Evolutionary conservation across 92 coral and sea anemone genomes (phyloP), one percentile per base, ranked within the genome.

Genomic region (Plumapathes pennacea): DNA sequence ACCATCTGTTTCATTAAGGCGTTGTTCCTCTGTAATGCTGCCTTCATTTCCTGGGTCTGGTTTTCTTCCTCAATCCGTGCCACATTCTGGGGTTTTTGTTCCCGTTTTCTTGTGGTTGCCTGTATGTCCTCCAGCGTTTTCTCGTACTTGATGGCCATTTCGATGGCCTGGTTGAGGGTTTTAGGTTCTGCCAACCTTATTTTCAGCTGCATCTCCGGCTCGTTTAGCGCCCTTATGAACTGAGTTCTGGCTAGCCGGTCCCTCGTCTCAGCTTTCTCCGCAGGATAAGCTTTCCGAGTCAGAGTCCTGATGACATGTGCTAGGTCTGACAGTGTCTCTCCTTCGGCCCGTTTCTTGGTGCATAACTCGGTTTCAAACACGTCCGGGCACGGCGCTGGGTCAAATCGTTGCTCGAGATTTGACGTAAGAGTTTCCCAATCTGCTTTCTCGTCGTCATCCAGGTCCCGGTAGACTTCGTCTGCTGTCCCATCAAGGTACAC

Each of bases 111-210:
- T n/a, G n/a, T n/a, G n/a, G n/a, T 4, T 23, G 27, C 36, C 4
- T 50, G 32, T 4, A 50, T 38, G 32, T 50, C 57, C 15, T 50
- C 4, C 31, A 50, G 9, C 4, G 57, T 50, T 4, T 34, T 20
- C 15, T 50, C 57, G 38, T 50, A 50, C n/a, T 50, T 50, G 20
- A 50, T 28, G 8, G 57, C 57, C 57, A 50, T 50, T 13, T 50
- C 20, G 2, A 50, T 6, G 14, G 57, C 57, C 36, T 50, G 36
- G 38, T 50, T 38, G 17, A 50, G 34, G 17, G 38, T 50, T 50
- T 50, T 50, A 5, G 57, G 38, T 28, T 50, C 57, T 4, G 57
- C 57, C 10, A 50, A 38, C 2, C 34, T 34, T 15, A 25, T 6
- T n/a, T 50, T 50, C 15, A 50, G n/a, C 15, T 22, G 57, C 57